These are phyloP conservation scores for Boleophthalmus pectinirostris DNA, from an alignment of 2,113 vertebrate genomes.

Conservation along the genomic window DNA sequence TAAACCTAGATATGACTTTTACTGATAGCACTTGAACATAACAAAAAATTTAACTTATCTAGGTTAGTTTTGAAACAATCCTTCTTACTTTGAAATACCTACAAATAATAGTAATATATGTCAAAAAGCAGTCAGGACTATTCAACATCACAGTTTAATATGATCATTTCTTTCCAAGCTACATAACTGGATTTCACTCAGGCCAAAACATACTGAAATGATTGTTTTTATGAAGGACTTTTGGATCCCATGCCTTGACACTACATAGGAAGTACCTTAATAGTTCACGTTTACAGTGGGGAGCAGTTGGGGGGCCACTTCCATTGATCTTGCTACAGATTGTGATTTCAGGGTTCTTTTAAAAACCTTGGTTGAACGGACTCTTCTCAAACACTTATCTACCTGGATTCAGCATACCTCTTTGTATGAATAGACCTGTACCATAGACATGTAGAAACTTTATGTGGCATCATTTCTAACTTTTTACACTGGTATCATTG, in stretches of 20 bases:
- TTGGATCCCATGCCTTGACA: constrained; percentile 14
- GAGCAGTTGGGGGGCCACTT: constrained; percentile 9
- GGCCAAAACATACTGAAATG: not conserved
- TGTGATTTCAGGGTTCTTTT: constrained; percentile 77
- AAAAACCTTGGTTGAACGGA: constrained; percentile 83
- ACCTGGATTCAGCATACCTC: constrained; percentile 97
- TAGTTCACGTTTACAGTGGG: constrained; percentile 39
- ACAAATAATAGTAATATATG: not conserved
- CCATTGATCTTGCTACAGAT: constrained; percentile 25
- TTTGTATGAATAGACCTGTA: constrained; percentile 92
- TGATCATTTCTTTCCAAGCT: not conserved
- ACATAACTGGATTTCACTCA: constrained; percentile 1
- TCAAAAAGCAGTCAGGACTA: constrained; percentile 2
- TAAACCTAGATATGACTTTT: not conserved
- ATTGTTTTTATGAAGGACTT: constrained; percentile 11
- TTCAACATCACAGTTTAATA: not conserved
- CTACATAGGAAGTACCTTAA: constrained; percentile 15
- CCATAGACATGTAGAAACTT: constrained; percentile 76
- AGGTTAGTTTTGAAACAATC: not conserved
- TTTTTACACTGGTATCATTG: constrained; percentile 91
- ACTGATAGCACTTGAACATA: constrained; percentile 1
- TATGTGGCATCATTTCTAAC: constrained; percentile 90
- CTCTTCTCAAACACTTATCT: constrained; percentile 88
- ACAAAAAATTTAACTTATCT: no score
- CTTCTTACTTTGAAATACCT: no score